A percentile compares a stretch with the other conserved stretches of the same genome.
phyloP scores from a whole-genome alignment of 2,113 vertebrate species.

The Piprites chloris region DNA sequence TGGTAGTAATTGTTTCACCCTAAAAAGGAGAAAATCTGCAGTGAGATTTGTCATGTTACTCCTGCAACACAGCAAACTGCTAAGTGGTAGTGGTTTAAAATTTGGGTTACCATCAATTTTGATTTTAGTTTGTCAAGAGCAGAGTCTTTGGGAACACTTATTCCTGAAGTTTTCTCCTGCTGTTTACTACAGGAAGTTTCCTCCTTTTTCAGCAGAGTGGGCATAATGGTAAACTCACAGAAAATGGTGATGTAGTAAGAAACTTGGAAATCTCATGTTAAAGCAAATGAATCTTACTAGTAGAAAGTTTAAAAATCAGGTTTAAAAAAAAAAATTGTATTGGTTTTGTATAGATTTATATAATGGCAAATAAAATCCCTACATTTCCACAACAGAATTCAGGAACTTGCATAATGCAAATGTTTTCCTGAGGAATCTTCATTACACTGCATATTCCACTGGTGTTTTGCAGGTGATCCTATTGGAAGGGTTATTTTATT shows the following conservation, averaged over 20 bases:
- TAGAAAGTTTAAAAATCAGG: background rate
- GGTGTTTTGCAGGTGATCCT: background rate
- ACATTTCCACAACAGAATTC: background rate
- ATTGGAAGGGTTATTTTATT: background rate
- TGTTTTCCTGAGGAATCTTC: background rate
- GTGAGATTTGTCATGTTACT: background rate
- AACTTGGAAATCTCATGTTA: slow-evolving; percentile 3
- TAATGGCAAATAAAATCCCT: background rate
- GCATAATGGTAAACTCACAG: background rate
- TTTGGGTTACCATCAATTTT: background rate
- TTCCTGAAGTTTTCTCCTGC: background rate
- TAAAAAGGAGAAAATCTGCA: background rate
- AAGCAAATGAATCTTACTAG: slow-evolving; percentile 52
- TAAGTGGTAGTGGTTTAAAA: background rate
- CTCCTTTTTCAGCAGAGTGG: background rate
- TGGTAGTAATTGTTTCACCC: background rate
- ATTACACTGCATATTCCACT: background rate
- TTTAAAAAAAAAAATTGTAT: background rate
- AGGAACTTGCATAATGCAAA: background rate
- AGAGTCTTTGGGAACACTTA: background rate
- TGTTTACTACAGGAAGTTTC: background rate
- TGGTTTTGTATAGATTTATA: background rate
- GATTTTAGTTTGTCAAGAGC: background rate
- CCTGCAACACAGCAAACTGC: background rate
- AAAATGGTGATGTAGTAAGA: background rate